phyloP scores from a whole-genome alignment of 2,888 invertebrate genomes.

The Choreutis nemorana region DNA sequence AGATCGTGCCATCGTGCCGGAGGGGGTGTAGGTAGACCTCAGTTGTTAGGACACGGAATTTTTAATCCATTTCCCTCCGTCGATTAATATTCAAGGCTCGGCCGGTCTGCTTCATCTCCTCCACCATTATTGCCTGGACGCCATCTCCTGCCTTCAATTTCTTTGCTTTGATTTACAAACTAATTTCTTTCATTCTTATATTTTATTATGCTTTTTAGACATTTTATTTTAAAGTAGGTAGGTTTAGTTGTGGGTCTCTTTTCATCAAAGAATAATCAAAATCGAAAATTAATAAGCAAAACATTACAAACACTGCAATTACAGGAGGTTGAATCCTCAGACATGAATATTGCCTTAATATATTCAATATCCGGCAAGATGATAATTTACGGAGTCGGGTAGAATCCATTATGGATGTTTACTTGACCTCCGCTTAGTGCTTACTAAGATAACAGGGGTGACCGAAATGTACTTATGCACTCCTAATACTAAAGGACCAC shows the following conservation, averaged over 20 bases:
- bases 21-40: no score
- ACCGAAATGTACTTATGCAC: constrained; percentile 26
- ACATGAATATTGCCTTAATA: constrained; percentile 54
- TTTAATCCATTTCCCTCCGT: constrained; percentile 66
- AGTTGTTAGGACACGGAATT: constrained; percentile 56
- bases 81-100: constrained; percentile 66
- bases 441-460: constrained; percentile 66
- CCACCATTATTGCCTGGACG: constrained; percentile 54
- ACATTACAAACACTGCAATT: constrained; percentile 29
- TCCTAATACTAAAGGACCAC: constrained; percentile 21
- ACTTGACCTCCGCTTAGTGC: constrained; percentile 65
- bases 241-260: not conserved
- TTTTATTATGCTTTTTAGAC: not conserved
- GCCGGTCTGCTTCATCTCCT: constrained; percentile 67
- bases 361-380: constrained; percentile 64
- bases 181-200: constrained; percentile 46
- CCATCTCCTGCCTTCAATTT: constrained; percentile 18
- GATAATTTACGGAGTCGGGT: constrained; percentile 56
- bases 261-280: not conserved
- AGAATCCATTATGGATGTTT: constrained; percentile 66
- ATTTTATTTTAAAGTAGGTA: not conserved
- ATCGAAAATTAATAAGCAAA: constrained; percentile 7
- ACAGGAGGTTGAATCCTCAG: constrained; percentile 38
- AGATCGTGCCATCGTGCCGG: constrained; percentile 42
- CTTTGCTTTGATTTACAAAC: constrained; percentile 53